Percentiles rank a stretch among this genome's conserved stretches.
phyloP scores from a whole-genome alignment of 30 jellyfish, hydroid and myxozoan genomes.

The Catostylus mosaicus region DNA sequence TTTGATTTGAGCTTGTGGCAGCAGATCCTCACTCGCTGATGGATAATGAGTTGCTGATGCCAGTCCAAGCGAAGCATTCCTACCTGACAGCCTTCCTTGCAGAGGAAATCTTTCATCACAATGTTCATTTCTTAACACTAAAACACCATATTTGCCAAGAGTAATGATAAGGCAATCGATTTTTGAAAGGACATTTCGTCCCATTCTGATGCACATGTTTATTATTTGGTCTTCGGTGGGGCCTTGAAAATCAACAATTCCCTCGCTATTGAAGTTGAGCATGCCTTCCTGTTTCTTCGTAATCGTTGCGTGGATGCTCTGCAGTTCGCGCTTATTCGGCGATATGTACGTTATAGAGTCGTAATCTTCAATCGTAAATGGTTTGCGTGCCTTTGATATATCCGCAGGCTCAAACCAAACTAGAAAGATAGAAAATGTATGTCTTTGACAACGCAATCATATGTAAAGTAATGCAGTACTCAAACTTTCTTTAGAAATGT shows the following conservation, averaged over 20 bases:
- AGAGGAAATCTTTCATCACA: constrained; percentile 28
- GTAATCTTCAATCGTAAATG: constrained; percentile 50
- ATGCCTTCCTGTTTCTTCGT: constrained; percentile 35
- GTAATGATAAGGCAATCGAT: constrained; percentile 57
- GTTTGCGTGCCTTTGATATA: constrained; percentile 68
- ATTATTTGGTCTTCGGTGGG: constrained; percentile 47
- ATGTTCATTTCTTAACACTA: constrained; percentile 43
- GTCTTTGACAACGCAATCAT: not conserved
- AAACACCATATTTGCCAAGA: constrained; percentile 78
- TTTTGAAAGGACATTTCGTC: constrained; percentile 20
- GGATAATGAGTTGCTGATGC: constrained; percentile 57
- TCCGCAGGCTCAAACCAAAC: constrained; percentile 95
- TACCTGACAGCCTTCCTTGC: not conserved
- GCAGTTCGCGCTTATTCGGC: constrained; percentile 76
- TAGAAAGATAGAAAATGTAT: constrained; percentile 8
- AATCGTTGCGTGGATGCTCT: constrained; percentile 59
- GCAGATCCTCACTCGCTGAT: constrained; percentile 47
- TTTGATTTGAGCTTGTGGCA: constrained; percentile 43
- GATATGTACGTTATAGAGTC: constrained; percentile 55
- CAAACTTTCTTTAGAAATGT: too few relatives aligned
- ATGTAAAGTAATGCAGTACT: not conserved
- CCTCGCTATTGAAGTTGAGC: constrained; percentile 35
- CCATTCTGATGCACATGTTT: constrained; percentile 38
- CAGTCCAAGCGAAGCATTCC: not conserved
- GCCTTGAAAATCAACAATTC: constrained; percentile 37